These are phyloP conservation scores for Catostylus mosaicus DNA, from an alignment of 30 jellyfish, hydroid and myxozoan genomes.

Conservation along the genomic window DNA sequence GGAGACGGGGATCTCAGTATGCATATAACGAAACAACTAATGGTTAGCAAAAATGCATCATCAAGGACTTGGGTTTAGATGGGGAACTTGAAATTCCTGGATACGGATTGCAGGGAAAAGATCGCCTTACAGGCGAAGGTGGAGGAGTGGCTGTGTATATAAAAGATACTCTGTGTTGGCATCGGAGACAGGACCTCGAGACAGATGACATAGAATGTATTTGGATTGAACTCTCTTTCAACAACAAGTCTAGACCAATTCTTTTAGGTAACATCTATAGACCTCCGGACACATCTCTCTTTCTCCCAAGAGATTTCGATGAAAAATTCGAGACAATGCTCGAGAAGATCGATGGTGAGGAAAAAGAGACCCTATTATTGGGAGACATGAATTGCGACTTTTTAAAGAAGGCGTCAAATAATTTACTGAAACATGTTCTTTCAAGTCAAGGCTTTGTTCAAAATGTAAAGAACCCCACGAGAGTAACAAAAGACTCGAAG, in stretches of 20 bases:
- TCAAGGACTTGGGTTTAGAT: slow-evolving; percentile 7
- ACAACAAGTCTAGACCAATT: slow-evolving; percentile 40
- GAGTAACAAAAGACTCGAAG: slow-evolving; percentile 16
- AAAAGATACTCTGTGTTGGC: slow-evolving; percentile 27
- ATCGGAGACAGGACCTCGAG: slow-evolving; percentile 44
- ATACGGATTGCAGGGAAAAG: slow-evolving; percentile 28
- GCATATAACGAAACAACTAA: no score
- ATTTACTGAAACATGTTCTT: slow-evolving; percentile 13
- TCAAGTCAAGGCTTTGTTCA: slow-evolving; percentile 1
- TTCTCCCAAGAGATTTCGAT: slow-evolving; percentile 31
- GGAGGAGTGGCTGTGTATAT: slow-evolving; percentile 58
- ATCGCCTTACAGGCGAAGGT: slow-evolving; percentile 43
- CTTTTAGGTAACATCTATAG: slow-evolving; percentile 38
- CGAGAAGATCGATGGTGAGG: slow-evolving; percentile 29
- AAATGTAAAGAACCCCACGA: slow-evolving; percentile 23
- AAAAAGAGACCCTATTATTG: slow-evolving; percentile 33
- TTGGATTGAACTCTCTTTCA: slow-evolving; percentile 35
- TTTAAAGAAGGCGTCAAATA: slow-evolving; percentile 20
- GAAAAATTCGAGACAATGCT: slow-evolving; percentile 37
- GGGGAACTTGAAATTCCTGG: slow-evolving; percentile 42
- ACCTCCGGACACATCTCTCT: slow-evolving; percentile 42
- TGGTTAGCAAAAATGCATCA: not conserved
- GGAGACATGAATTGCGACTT: slow-evolving; percentile 42
- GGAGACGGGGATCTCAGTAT: no score
- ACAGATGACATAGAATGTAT: slow-evolving; percentile 42